These are phyloP conservation scores for Porites lutea DNA, from an alignment of 64 coral and sea anemone genomes.

Conservation along the genomic window DNA sequence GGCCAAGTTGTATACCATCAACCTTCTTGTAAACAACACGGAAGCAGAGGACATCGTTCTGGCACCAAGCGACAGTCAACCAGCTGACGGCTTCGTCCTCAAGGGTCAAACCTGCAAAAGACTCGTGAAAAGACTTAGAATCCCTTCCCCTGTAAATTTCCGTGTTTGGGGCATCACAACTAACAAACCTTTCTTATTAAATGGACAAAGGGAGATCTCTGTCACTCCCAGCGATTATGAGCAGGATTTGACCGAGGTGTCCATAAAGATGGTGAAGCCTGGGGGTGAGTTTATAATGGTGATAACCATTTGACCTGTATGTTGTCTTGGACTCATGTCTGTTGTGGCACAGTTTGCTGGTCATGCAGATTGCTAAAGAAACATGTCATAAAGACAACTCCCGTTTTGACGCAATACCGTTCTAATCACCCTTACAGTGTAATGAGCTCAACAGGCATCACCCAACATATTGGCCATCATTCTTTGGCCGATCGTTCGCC, in stretches of 20 bases:
- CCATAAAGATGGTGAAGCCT: constrained; percentile 37
- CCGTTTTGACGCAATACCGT: too few relatives aligned
- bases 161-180: constrained; percentile 62
- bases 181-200: constrained; percentile 66
- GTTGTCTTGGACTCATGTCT: background rate
- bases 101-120: constrained; percentile 49
- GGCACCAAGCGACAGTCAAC: constrained; percentile 74
- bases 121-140: constrained; percentile 69
- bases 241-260: constrained; percentile 57
- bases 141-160: constrained; percentile 63
- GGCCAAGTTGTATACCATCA: constrained; percentile 79
- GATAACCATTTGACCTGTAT: too few relatives aligned
- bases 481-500: too few relatives aligned
- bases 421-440: too few relatives aligned
- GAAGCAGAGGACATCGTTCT: constrained; percentile 46
- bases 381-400: too few relatives aligned
- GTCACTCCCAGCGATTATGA: constrained; percentile 72
- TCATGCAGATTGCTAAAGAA: too few relatives aligned
- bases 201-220: constrained; percentile 59
- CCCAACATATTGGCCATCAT: too few relatives aligned
- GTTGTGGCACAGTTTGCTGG: too few relatives aligned
- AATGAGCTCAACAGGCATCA: too few relatives aligned
- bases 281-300: too few relatives aligned
- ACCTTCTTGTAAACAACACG: constrained; percentile 75
- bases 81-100: constrained; percentile 67